Conservation (phyloP, 2,888 invertebrate species). For the Bimastos eiseni region DNA sequence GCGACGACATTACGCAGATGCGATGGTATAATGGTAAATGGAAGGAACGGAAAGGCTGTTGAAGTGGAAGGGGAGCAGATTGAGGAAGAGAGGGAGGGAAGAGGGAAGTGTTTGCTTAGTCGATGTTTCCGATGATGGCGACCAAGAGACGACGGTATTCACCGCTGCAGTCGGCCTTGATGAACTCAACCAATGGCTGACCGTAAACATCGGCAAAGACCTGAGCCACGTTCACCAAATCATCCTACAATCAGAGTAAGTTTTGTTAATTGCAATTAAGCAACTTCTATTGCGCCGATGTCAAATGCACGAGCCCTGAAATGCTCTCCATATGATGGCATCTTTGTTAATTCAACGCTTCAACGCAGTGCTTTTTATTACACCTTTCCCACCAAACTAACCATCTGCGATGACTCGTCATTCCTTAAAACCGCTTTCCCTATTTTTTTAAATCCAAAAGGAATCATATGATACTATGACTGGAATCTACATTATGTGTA, state of each 20-base stretch:
- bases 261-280: no score
- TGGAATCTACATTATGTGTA: no score
- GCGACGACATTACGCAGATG: neutral
- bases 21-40: neutral
- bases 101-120: neutral
- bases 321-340: no score
- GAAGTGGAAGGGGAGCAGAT: neutral
- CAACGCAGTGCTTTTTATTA: no score
- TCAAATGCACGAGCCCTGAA: no score
- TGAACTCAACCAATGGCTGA: slow-evolving; percentile 34
- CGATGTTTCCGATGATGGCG: slow-evolving; percentile 35
- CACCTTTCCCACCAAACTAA: no score
- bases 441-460: no score
- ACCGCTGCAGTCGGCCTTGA: slow-evolving; percentile 37
- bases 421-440: no score
- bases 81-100: neutral
- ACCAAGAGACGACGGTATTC: slow-evolving; percentile 38
- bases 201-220: slow-evolving; percentile 35
- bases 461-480: no score
- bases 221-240: slow-evolving; percentile 30
- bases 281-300: no score
- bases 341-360: no score
- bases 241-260: slow-evolving; percentile 29
- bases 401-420: no score
- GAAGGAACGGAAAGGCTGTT: neutral